phyloP scores from a whole-genome alignment of 2,113 vertebrate genomes.

The Hyaena hyaena region DNA sequence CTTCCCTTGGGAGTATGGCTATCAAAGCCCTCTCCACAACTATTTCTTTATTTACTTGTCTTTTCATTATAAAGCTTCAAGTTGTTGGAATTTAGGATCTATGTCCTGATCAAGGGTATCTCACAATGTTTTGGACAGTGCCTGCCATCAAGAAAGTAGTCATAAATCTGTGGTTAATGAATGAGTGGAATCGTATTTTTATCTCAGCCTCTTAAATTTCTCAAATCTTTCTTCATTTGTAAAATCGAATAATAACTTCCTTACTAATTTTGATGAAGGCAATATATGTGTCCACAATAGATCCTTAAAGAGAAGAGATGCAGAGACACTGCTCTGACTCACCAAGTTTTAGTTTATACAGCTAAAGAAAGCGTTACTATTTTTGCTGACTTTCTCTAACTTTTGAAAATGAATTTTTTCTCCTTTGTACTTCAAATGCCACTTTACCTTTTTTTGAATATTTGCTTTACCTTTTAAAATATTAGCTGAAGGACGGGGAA shows the following conservation, averaged over 20 bases:
- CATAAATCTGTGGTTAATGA: not conserved
- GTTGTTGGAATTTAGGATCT: not conserved
- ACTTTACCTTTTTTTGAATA: not conserved
- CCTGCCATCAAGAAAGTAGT: not conserved
- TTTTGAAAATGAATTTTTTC: not conserved
- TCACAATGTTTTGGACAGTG: not conserved
- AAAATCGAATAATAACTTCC: not conserved
- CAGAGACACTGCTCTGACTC: not conserved
- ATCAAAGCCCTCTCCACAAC: not conserved
- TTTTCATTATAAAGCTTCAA: not conserved
- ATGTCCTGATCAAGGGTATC: not conserved
- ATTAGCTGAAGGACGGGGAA: not conserved
- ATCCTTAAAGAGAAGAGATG: not conserved
- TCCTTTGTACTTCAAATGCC: not conserved
- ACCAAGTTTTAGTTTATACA: not conserved
- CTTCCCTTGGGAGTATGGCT: not conserved
- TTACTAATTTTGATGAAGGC: not conserved
- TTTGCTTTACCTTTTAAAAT: conserved; percentile 48
- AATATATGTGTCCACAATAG: not conserved
- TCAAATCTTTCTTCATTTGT: not conserved
- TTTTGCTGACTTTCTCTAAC: not conserved
- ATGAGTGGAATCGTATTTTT: not conserved
- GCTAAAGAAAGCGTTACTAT: not conserved
- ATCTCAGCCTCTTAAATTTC: not conserved
- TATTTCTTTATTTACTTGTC: not conserved